phyloP scores from a whole-genome alignment of 2,113 vertebrate species.

The Paratilapia polleni region DNA sequence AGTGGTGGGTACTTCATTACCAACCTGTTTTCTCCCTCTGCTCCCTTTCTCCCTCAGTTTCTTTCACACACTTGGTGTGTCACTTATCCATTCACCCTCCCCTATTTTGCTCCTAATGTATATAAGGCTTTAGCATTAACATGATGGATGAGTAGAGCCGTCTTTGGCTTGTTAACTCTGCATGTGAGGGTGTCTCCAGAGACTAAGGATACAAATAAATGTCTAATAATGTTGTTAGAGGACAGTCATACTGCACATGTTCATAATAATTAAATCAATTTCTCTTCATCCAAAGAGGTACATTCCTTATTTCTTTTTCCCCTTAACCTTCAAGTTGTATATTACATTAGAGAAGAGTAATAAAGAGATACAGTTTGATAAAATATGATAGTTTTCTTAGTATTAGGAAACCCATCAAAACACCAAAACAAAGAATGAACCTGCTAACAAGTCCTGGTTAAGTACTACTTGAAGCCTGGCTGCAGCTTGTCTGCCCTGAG shows the following conservation, averaged over 20 bases:
- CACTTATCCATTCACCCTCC: slow-evolving; percentile 25
- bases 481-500: background rate
- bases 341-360: background rate
- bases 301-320: background rate
- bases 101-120: slow-evolving; percentile 28
- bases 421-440: background rate
- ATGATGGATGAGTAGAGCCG: slow-evolving; percentile 38
- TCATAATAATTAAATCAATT: background rate
- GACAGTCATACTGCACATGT: background rate
- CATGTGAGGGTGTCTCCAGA: background rate
- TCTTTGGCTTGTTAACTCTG: slow-evolving; percentile 28
- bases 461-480: background rate
- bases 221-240: slow-evolving; percentile 10
- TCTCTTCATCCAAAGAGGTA: background rate
- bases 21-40: slow-evolving; percentile 43
- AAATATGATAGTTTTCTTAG: background rate
- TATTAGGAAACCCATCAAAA: background rate
- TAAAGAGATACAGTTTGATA: background rate
- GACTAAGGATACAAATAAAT: slow-evolving; percentile 3
- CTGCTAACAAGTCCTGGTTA: background rate
- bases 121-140: slow-evolving; percentile 48
- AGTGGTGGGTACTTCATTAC: slow-evolving; percentile 72
- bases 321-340: background rate
- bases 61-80: slow-evolving; percentile 6
- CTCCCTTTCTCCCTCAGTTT: slow-evolving; percentile 19